Percentiles rank a stretch among this genome's conserved stretches.
phyloP scores from a whole-genome alignment of 2,888 invertebrate genomes.

The Drosophila anomelani region DNA sequence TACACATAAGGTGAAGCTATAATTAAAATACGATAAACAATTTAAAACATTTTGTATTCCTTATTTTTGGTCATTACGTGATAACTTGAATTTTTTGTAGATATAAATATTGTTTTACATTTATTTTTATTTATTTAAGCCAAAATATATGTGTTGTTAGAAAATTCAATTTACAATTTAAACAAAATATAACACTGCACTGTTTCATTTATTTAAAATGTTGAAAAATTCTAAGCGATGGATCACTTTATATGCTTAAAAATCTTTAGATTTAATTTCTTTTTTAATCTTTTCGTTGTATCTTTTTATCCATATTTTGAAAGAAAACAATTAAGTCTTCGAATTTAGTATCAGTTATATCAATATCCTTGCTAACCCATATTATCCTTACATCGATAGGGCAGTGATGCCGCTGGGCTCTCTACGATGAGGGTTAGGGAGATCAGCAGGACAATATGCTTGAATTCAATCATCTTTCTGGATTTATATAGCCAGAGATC shows the following conservation, averaged over 20 bases:
- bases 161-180: no score
- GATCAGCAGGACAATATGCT: slow-evolving; percentile 21
- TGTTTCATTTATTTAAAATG: neutral
- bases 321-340: neutral
- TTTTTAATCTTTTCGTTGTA: no score
- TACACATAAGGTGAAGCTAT: slow-evolving; percentile 39
- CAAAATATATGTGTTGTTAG: no score
- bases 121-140: no score
- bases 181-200: neutral
- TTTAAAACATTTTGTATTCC: no score
- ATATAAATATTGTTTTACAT: no score
- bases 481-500: neutral
- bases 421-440: neutral
- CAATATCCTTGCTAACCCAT: neutral
- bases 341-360: neutral
- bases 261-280: neutral
- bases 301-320: neutral
- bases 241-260: neutral
- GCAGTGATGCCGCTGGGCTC: slow-evolving; percentile 13
- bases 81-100: no score
- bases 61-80: no score
- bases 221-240: neutral
- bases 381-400: slow-evolving; percentile 36
- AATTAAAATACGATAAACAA: no score
- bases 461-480: slow-evolving; percentile 8